Base-by-base conservation (phyloP, 2,113 vertebrate species). In the Motacilla alba region DNA sequence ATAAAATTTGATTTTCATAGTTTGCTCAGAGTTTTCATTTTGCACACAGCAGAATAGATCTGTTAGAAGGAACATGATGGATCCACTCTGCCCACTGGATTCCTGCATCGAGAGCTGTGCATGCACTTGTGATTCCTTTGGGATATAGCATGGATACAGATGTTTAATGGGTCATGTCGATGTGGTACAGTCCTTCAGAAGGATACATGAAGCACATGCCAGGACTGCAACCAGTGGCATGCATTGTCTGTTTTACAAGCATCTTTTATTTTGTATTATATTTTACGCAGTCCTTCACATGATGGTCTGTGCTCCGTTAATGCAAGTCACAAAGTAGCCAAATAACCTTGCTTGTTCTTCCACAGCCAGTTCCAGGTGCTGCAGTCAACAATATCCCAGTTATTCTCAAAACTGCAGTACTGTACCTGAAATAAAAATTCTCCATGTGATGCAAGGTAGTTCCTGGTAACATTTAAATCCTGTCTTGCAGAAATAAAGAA, bases 401-500 rank as follows among this genome's bases (percentile, higher is more conserved):
- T 83, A 88, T 35, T 81, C 80, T 93, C 69, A 1, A 59, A 88
- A 82, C 69, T 74, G 37, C 91, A 84, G 63, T 91, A 53, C 83
- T 95, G 13, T 15, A 80, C 56, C 79, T 60, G 79, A 83, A 83
- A 81, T 86, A 77, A 89, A 80, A 94, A 33, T 53, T 86, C 91
- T 90, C 75, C 82, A n/a, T 77, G 82, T 93, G 41, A 53, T 50
- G 50, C 83, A 28, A 69, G 83, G 76, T 77, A 95, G 95, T 81
- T 96, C 46, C 77, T 60, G 79, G 94, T 93, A 90, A 95, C 93
- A n/a, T 43, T 88, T 87, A 85, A 93, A 93, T 95, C 97, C 95
- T 96, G 92, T 96, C 95, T 93, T 95, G 60, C 97, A 95, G 95
- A 95, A 97, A 70, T 81, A 82, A 95, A 96, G 83, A 92, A n/a